Conservation (phyloP, 2,113 vertebrate species). For the Chaenogobius annularis region DNA sequence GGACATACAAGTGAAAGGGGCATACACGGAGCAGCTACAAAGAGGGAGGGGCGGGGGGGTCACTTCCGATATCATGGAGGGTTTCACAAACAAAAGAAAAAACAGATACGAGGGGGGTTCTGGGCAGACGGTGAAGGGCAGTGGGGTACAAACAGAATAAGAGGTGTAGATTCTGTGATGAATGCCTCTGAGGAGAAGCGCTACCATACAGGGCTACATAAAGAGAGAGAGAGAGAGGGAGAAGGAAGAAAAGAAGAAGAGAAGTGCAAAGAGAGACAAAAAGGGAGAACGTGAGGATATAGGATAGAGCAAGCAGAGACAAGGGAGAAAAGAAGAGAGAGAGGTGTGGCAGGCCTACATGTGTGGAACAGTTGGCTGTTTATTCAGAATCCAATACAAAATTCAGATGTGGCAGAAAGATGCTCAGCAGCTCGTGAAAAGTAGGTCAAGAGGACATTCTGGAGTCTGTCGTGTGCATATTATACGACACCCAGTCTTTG, state of each 20-base stretch:
- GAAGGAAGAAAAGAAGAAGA: not conserved
- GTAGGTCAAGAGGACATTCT: constrained; percentile 38
- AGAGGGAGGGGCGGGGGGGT: not conserved
- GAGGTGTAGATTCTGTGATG: constrained; percentile 52
- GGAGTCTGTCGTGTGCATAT: constrained; percentile 14
- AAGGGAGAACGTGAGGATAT: not conserved
- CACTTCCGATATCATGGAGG: no score
- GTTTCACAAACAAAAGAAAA: no score
- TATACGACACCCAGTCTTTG: constrained; percentile 6
- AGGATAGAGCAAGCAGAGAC: not conserved
- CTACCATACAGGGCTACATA: not conserved
- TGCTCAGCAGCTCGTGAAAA: constrained; percentile 45
- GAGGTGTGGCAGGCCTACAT: not conserved
- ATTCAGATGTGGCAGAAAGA: constrained; percentile 40
- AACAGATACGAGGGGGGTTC: constrained; percentile 16
- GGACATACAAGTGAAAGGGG: not conserved
- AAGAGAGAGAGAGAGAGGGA: not conserved
- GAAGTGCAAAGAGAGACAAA: no score
- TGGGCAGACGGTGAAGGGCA: constrained; percentile 20
- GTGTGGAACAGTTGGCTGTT: constrained; percentile 6
- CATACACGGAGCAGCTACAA: not conserved
- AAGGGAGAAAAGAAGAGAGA: not conserved
- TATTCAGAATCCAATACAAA: not conserved
- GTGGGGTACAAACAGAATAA: constrained; percentile 24
- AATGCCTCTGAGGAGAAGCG: constrained; percentile 43